Conservation (phyloP, 2,113 vertebrate species). For the Ciconia maguari region DNA sequence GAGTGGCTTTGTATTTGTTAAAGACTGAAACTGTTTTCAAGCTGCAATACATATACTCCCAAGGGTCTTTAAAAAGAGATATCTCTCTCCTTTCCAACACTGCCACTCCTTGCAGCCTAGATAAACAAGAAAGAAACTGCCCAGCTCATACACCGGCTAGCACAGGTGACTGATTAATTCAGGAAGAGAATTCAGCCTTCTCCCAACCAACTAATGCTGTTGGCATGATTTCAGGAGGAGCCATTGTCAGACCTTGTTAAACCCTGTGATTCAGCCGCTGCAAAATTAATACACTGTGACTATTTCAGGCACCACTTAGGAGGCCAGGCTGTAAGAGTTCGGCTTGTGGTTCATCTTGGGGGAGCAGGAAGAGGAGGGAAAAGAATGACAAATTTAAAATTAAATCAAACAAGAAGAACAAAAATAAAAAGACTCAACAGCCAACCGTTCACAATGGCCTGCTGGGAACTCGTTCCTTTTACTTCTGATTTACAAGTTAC, state of each 20-base stretch:
- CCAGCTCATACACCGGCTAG: neutral
- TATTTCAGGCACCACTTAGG: neutral
- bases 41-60: neutral
- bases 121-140: neutral
- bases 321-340: neutral
- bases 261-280: neutral
- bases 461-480: slow-evolving; percentile 15
- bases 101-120: neutral
- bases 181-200: neutral
- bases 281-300: neutral
- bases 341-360: neutral
- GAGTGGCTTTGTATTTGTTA: neutral
- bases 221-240: neutral
- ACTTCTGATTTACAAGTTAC: slow-evolving; percentile 55
- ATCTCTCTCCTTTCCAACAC: neutral
- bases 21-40: neutral
- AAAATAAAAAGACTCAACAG: neutral
- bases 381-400: slow-evolving; percentile 6
- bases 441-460: neutral
- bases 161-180: neutral
- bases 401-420: neutral
- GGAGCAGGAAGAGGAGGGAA: neutral
- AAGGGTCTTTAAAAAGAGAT: neutral
- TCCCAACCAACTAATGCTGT: neutral
- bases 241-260: neutral